These are phyloP conservation scores for Sebastes goodei DNA, from an alignment of 2,797 vertebrate species.

Conservation along the genomic window DNA sequence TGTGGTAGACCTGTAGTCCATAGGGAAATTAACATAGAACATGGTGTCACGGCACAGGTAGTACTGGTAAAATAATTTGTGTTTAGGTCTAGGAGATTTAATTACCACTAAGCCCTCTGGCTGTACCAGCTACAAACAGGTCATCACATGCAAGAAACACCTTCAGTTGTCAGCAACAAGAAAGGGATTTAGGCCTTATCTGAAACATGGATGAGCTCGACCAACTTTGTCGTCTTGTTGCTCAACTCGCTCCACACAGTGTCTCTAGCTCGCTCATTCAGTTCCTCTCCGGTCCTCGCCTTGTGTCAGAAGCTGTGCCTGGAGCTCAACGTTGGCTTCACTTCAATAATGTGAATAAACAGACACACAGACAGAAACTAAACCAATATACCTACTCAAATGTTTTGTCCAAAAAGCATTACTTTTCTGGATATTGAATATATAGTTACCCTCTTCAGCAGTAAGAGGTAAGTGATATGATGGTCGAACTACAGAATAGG, in stretches of 20 bases:
- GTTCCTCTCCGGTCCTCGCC: background rate
- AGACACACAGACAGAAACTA: background rate
- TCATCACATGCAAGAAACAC: background rate
- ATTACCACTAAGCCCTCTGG: too few relatives aligned
- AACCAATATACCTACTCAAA: background rate
- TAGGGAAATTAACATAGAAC: background rate
- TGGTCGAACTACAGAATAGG: background rate
- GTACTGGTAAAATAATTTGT: background rate
- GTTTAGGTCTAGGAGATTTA: too few relatives aligned
- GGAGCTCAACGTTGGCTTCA: background rate
- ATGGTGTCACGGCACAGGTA: background rate
- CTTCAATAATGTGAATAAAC: background rate
- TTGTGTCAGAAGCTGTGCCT: background rate
- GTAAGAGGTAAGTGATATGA: background rate
- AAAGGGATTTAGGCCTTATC: background rate
- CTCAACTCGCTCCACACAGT: background rate
- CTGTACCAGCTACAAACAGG: background rate
- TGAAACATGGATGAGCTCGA: background rate
- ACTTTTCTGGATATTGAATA: background rate
- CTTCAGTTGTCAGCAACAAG: background rate
- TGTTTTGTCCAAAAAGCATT: background rate
- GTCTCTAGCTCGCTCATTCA: background rate
- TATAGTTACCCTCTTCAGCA: background rate
- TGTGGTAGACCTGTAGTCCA: background rate
- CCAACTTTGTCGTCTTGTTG: background rate